Conservation (phyloP, 2,888 invertebrate species). For the Calliopum simillimum region DNA sequence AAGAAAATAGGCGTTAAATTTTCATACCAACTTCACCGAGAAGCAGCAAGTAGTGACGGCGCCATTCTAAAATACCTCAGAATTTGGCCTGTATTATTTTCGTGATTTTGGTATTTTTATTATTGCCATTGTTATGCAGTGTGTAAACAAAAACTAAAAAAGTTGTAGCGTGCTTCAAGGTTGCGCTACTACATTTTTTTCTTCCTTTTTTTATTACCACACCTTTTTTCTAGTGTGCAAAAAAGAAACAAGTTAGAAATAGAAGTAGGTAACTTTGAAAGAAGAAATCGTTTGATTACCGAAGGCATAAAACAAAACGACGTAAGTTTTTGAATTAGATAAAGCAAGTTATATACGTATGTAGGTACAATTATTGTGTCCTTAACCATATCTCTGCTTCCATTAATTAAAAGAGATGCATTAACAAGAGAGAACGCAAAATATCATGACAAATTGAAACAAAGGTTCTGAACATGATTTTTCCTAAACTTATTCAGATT, state of each 20-base stretch:
- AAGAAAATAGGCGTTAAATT: background rate
- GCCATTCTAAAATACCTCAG: background rate
- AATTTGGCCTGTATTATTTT: background rate
- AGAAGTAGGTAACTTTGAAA: background rate
- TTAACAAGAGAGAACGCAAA: no score
- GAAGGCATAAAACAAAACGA: no score
- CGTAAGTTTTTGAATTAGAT: no score
- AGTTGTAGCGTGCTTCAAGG: constrained; percentile 1
- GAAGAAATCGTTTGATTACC: no score
- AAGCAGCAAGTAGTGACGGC: background rate
- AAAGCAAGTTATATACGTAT: no score
- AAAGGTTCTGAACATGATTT: no score
- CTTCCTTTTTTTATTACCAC: background rate
- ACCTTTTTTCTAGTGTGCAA: background rate
- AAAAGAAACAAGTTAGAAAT: background rate
- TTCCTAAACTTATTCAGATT: no score
- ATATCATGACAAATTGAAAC: no score
- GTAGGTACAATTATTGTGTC: no score
- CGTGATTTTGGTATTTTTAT: background rate
- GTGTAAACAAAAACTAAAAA: background rate
- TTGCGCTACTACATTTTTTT: background rate
- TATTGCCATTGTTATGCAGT: constrained; percentile 2
- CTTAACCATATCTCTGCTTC: no score
- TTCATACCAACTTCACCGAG: background rate
- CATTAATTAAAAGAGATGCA: no score